A percentile compares a stretch with the other conserved stretches of the same genome.
These are phyloP conservation scores for Falco columbarius DNA, from an alignment of 2,797 vertebrate species.

Conservation along the genomic window DNA sequence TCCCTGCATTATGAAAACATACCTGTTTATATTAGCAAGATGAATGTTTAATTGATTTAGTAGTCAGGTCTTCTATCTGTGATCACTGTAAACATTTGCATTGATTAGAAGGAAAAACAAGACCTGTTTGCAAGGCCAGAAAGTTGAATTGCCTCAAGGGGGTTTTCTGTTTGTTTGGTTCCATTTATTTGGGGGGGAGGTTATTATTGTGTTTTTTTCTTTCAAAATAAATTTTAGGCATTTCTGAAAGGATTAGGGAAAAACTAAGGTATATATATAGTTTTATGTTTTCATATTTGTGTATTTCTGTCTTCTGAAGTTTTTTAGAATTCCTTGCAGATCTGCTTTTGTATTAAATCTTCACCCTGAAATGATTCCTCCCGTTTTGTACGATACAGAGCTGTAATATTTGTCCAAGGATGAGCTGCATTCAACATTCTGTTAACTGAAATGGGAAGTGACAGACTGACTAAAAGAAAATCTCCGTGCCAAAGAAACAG, in stretches of 20 bases:
- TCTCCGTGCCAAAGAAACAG: conserved; percentile 78
- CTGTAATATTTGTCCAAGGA: conserved; percentile 77
- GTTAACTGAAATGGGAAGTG: conserved; percentile 89
- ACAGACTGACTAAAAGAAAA: conserved; percentile 87
- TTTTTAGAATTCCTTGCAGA: background rate
- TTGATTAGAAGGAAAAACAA: background rate
- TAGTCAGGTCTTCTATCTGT: background rate
- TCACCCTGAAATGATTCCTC: conserved; percentile 49
- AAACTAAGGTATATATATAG: background rate
- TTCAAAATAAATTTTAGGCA: background rate
- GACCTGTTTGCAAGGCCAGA: background rate
- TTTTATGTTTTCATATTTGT: background rate
- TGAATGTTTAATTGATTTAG: background rate
- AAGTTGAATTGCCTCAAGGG: background rate
- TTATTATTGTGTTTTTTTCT: background rate
- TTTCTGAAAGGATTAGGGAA: background rate
- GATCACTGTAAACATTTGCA: background rate
- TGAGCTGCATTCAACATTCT: conserved; percentile 79
- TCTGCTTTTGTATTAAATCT: conserved; percentile 27
- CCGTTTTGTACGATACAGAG: conserved; percentile 65
- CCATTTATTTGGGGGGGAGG: rapidly evolving
- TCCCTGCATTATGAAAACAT: background rate
- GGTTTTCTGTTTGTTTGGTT: background rate
- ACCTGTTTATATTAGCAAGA: background rate
- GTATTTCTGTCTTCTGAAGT: background rate